A percentile compares a stretch with the other conserved stretches of the same genome.
Evolutionary conservation across 2,113 vertebrate species (phyloP).

Genomic region (Condylura cristata): DNA sequence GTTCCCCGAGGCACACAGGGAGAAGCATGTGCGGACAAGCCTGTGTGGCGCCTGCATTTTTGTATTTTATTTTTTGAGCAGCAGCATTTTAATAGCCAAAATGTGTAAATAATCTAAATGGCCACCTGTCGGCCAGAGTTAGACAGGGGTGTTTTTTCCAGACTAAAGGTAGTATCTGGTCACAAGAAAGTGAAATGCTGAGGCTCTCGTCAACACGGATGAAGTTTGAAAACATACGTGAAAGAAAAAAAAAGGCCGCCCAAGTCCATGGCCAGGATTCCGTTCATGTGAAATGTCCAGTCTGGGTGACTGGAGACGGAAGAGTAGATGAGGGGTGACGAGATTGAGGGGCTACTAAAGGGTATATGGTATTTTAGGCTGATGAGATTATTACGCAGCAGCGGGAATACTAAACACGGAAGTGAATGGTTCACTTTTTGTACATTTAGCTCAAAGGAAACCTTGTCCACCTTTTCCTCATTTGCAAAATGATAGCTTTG

Average conservation of each 20-base stretch:
- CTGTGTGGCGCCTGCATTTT: too few relatives aligned
- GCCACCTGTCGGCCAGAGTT: not conserved
- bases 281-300: not conserved
- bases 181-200: not conserved
- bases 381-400: not conserved
- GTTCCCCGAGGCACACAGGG: not conserved
- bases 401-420: not conserved
- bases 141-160: not conserved
- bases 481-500: not conserved
- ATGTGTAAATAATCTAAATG: not conserved
- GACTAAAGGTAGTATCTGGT: not conserved
- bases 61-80: not conserved
- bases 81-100: conserved; percentile 2
- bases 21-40: conserved; percentile 19
- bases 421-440: conserved; percentile 3
- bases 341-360: not conserved
- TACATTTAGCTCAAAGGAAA: conserved; percentile 26
- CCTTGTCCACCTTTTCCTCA: not conserved
- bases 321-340: not conserved
- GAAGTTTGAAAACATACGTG: not conserved
- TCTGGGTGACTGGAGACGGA: not conserved
- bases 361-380: not conserved
- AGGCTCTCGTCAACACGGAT: not conserved
- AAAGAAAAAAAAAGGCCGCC: not conserved
- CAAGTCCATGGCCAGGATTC: not conserved